These are phyloP conservation scores for Martes martes DNA, from an alignment of 2,113 vertebrate genomes.

Conservation along the genomic window DNA sequence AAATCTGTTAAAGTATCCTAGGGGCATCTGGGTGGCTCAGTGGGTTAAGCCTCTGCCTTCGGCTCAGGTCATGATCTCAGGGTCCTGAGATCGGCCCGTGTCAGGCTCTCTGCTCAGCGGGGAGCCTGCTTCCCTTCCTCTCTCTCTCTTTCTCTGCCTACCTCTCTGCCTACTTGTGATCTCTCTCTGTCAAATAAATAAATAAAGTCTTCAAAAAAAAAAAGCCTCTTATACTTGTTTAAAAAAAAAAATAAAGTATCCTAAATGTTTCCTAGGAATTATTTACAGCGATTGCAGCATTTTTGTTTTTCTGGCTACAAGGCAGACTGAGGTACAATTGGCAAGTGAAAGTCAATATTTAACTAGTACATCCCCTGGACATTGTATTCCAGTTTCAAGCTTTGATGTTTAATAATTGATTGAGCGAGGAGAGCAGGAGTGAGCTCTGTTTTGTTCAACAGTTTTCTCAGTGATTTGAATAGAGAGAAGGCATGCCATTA, in stretches of 20 bases:
- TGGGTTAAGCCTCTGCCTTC: too few species aligned
- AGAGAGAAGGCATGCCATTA: background rate
- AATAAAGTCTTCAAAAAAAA: too few species aligned
- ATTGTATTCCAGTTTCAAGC: background rate
- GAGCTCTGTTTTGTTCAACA: background rate
- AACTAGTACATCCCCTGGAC: background rate
- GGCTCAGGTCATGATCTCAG: too few species aligned
- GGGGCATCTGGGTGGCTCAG: too few species aligned
- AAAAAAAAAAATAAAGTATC: too few species aligned
- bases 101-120: too few species aligned
- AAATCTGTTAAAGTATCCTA: background rate
- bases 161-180: too few species aligned
- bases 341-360: background rate
- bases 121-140: too few species aligned
- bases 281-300: background rate
- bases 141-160: too few species aligned
- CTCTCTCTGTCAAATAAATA: too few species aligned
- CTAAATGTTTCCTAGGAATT: background rate
- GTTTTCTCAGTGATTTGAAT: background rate
- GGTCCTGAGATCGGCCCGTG: too few species aligned
- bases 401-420: constrained; percentile 17
- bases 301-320: background rate
- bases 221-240: too few species aligned
- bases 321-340: background rate
- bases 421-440: background rate